phyloP scores from a whole-genome alignment of 2,888 invertebrate species.

The Lissocephala sabroskyi region DNA sequence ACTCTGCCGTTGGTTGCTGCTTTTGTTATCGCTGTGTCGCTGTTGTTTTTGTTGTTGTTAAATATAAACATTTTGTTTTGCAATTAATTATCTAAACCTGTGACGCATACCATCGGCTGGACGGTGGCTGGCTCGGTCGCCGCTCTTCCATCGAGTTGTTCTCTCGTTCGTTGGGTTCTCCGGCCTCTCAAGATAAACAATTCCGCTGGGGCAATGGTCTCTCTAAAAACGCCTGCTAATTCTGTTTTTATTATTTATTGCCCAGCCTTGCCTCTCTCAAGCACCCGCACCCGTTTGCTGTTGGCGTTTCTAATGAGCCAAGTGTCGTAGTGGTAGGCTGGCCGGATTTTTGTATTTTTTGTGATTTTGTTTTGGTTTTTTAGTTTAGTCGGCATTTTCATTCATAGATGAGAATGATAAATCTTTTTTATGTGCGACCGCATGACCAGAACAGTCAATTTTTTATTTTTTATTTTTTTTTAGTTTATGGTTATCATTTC shows the following conservation, averaged over 20 bases:
- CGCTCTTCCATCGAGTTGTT: background rate
- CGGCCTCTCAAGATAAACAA: constrained; percentile 22
- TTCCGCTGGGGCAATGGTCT: background rate
- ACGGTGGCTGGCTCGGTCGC: background rate
- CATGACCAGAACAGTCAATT: constrained; percentile 22
- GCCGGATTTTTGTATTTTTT: background rate
- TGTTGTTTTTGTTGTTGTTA: constrained; percentile 5
- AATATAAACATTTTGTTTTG: constrained; percentile 32
- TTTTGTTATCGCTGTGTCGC: constrained; percentile 16
- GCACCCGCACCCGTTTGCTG: no score
- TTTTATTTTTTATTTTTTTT: constrained; percentile 15
- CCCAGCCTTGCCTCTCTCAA: no score
- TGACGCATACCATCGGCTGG: constrained; percentile 29
- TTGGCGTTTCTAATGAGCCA: background rate
- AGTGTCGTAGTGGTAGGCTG: background rate
- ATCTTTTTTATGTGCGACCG: constrained; percentile 31
- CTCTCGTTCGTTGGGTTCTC: background rate
- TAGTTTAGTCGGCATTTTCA: constrained; percentile 40
- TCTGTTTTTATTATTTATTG: background rate
- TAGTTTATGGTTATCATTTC: constrained; percentile 40
- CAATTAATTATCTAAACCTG: constrained; percentile 41
- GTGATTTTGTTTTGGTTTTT: background rate
- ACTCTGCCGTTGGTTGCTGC: constrained; percentile 26
- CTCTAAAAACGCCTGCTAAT: constrained; percentile 4
- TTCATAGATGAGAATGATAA: constrained; percentile 42